Evolutionary conservation across 37 sponge, comb jelly and placozoan species (phyloP), one percentile per base, ranked within the genome.

Genomic region (Mnemiopsis leidyi): DNA sequence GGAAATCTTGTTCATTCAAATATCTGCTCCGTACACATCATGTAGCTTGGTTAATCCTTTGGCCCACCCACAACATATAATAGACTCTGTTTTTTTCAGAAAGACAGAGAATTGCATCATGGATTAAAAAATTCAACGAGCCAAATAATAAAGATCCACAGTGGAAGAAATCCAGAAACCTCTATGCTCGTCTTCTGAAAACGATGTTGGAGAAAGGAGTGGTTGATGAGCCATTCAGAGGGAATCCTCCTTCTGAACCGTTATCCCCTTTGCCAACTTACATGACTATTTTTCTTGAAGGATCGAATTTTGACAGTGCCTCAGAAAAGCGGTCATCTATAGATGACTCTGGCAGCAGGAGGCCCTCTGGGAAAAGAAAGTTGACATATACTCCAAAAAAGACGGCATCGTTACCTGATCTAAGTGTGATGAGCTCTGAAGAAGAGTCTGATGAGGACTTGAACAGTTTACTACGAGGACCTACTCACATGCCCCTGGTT

Each of bases 401-500:
- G 82, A 35, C 82, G 13, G 82, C 82, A 5, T 79, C 82, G 7
- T 32, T 79, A 3, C 82, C 82, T 35, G 82, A 79, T 21, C 36
- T 79, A 21, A 79, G 82, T 32, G 29, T 32, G 1, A 33, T 13
- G 21, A 25, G 2, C 2, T 79, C 82, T 23, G 34, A 28, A 21
- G 82, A 79, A 5, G 82, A 79, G 73, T 69, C 73, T n/a, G 73
- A 69, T 20, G 73, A 69, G 29, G 73, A 69, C 29, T 69, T 69
- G 24, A 69, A 69, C 29, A 69, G 29, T 20, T 25, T 69, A 28
- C 73, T 69, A 3, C 9, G 24, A 28, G 73, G 73, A 23, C 73
- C 73, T 23, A 28, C 73, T 69, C 73, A 69, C 29, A 5, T 16
- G 2, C 73, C 73, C 61, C 61, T n/a, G n/a, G n/a, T n/a, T n/a